Percentiles rank a stretch among this genome's conserved stretches.
phyloP scores from a whole-genome alignment of 2,888 invertebrate genomes.

The Troglohyphantes excavatus region DNA sequence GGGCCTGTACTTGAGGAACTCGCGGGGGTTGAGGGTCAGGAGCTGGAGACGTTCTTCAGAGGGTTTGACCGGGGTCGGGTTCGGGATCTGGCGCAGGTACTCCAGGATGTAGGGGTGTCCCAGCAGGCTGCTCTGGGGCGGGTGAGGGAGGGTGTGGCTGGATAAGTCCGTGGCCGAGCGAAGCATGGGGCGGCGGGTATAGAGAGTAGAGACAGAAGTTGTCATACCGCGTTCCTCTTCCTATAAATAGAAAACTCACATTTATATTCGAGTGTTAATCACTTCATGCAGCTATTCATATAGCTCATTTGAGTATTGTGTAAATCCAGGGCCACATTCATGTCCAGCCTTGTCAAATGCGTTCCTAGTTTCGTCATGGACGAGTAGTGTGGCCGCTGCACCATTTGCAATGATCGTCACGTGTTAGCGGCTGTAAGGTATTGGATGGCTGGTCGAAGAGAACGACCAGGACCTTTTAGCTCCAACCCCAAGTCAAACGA shows the following conservation, averaged over 20 bases:
- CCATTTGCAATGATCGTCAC: no score
- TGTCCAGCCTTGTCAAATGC: no score
- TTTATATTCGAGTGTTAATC: no score
- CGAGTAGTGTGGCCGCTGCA: no score
- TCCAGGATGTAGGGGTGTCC: conserved; percentile 76
- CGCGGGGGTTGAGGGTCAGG: conserved; percentile 83
- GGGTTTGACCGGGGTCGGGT: conserved; percentile 80
- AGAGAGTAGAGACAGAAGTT: conserved; percentile 72
- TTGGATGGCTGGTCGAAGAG: no score
- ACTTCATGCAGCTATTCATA: no score
- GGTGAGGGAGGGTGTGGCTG: conserved; percentile 68
- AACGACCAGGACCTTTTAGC: no score
- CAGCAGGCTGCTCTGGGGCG: conserved; percentile 66
- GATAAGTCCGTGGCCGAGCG: conserved; percentile 70
- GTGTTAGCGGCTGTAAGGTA: no score
- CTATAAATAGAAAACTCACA: conserved; percentile 50
- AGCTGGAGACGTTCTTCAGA: conserved; percentile 79
- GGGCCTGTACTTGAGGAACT: conserved; percentile 90
- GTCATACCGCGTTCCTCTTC: conserved; percentile 74
- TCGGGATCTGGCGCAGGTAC: conserved; percentile 78
- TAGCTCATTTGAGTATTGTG: no score
- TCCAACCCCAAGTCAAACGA: no score
- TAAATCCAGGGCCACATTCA: no score
- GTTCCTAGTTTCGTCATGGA: no score
- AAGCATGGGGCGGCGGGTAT: conserved; percentile 65